phyloP scores from a whole-genome alignment of 2,888 invertebrate species.

The Chaetogeoica ovagalla region DNA sequence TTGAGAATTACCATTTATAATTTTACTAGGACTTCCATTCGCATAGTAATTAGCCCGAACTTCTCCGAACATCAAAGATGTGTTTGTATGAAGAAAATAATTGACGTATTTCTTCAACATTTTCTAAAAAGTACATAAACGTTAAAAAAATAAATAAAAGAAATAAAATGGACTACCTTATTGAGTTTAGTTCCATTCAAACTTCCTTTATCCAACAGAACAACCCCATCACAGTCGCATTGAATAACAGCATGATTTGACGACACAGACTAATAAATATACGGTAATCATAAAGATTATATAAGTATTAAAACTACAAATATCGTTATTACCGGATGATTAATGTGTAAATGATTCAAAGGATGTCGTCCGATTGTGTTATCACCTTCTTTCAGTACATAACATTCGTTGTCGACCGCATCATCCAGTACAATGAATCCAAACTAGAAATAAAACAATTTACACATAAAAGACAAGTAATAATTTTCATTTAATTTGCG shows the following conservation, averaged over 20 bases:
- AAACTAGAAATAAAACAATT: constrained; percentile 18
- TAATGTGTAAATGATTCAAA: constrained; percentile 37
- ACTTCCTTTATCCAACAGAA: constrained; percentile 45
- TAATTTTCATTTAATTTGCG: not conserved
- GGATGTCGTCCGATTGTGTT: constrained; percentile 46
- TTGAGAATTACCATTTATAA: not conserved
- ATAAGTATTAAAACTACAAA: not conserved
- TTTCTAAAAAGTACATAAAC: constrained; percentile 12
- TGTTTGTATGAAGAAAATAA: constrained; percentile 43
- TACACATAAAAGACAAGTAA: not conserved
- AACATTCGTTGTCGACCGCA: not conserved
- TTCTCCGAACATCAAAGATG: constrained; percentile 37
- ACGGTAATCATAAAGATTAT: not conserved
- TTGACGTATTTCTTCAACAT: constrained; percentile 35
- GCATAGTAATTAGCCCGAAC: constrained; percentile 34
- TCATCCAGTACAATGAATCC: constrained; percentile 28
- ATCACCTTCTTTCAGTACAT: constrained; percentile 36
- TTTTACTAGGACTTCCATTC: constrained; percentile 1
- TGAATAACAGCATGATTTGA: constrained; percentile 45
- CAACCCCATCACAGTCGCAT: constrained; percentile 46
- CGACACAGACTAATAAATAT: constrained; percentile 41
- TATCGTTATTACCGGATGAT: constrained; percentile 36
- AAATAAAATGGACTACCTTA: constrained; percentile 2
- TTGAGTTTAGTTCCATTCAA: constrained; percentile 46
- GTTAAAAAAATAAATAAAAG: not conserved